A percentile compares a stretch with the other conserved stretches of the same genome.
phyloP scores from a whole-genome alignment of 2,888 invertebrate genomes.

The Schizaphis graminum region DNA sequence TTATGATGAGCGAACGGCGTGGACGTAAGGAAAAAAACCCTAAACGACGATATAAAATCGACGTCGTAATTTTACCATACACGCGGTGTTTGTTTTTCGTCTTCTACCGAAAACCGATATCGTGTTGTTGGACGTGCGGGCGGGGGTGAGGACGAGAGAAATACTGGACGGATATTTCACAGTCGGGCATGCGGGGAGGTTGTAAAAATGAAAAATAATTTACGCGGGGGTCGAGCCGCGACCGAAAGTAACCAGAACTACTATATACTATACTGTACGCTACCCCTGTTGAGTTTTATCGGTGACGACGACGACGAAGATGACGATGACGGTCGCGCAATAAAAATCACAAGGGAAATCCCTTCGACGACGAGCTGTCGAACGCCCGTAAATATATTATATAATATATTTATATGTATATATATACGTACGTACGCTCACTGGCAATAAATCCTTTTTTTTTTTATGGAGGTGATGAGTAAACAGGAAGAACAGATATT shows the following conservation, averaged over 20 bases:
- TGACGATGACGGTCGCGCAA: constrained; percentile 31
- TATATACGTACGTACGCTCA: not conserved
- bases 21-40: not conserved
- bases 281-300: constrained; percentile 48
- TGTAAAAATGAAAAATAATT: constrained; percentile 51
- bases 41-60: constrained; percentile 14
- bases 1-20: not conserved
- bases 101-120: not conserved
- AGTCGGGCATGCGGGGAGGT: not conserved
- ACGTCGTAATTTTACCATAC: not conserved
- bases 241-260: constrained; percentile 58
- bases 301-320: constrained; percentile 1
- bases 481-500: constrained; percentile 65
- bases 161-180: not conserved
- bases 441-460: constrained; percentile 63
- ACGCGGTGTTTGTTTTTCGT: not conserved
- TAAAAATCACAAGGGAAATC: constrained; percentile 56
- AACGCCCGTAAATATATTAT: constrained; percentile 52
- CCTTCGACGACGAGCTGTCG: constrained; percentile 52
- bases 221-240: constrained; percentile 29
- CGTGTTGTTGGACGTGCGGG: not conserved
- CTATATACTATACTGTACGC: not conserved
- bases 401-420: not conserved
- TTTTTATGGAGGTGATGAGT: constrained; percentile 60
- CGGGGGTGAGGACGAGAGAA: not conserved